Evolutionary conservation across 2,888 invertebrate species (phyloP), one percentile per base, ranked within the genome.

Genomic region (Cremastinae sp.): DNA sequence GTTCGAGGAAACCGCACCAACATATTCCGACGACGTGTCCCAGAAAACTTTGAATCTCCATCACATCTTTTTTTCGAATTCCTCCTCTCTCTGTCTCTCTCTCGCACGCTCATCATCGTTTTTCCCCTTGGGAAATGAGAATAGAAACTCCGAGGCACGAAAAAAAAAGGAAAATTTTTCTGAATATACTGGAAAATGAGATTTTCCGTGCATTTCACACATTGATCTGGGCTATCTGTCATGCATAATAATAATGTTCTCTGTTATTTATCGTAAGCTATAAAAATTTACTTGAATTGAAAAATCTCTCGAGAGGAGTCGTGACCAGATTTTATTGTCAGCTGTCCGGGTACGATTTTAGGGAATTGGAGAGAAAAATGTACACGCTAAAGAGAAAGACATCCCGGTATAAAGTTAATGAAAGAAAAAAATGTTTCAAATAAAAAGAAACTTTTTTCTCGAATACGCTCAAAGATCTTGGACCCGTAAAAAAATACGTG

Each of bases 11-110:
- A 68, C 58, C 58, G 37, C 45, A 39, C 51, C 41, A 68, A 39
- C 43, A 58, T n/a, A n/a, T 35, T 68, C 68, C 58, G 2, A 16
- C 18, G 53, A 35, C 55, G 65, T 59, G 68, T 58, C 58, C 72
- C 37, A 49, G 58, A 66, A 72, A 72, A 72, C 66, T 74, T 64
- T 58, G 43, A 72, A 62, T 72, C 53, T 20, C 47, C 49, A 49
- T n/a, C n/a, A 56, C 56, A 43, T 62, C 37, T 64, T 35, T n/a
- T n/a, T 58, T 64, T 16, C 41, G 41, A 51, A 59, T 73, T 73
- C 41, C 35, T 39, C 28, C 37, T 16, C 43, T 39, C 37, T 51
- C 56, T 37, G 8, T 37, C 18, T 22, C 59, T 47, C 39, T 47
- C 47, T 16, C 16, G 14, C 1, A 9, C 55, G 14, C 18, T 45